Evolutionary conservation across 2,888 invertebrate species (phyloP).

Genomic region (Netelia fuscicornis): DNA sequence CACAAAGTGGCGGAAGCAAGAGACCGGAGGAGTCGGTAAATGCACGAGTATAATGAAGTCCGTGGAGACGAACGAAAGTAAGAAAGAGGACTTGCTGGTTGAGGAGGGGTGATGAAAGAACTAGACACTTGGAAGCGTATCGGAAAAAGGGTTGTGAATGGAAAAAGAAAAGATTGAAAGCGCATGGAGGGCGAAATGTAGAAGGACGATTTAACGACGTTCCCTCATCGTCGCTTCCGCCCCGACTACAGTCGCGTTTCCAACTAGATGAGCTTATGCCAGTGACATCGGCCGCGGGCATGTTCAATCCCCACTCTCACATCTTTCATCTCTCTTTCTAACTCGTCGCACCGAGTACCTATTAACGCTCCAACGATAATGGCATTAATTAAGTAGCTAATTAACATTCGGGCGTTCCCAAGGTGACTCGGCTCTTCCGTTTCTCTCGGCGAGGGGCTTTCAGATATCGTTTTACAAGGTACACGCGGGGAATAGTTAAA

Average conservation of each 20-base stretch:
- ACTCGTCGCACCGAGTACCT: constrained; percentile 9
- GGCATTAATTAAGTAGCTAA: constrained; percentile 83
- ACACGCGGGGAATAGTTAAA: constrained; percentile 28
- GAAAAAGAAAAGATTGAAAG: constrained; percentile 37
- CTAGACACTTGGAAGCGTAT: neutral
- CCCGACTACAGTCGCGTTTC: neutral
- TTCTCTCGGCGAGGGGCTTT: constrained; percentile 36
- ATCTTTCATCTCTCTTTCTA: neutral
- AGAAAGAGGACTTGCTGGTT: neutral
- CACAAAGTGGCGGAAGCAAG: constrained; percentile 5
- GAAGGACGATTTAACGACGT: constrained; percentile 53
- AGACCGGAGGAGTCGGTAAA: constrained; percentile 27
- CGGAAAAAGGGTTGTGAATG: constrained; percentile 24
- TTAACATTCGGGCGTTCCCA: constrained; percentile 76
- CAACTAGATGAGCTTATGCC: constrained; percentile 17
- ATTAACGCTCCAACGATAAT: constrained; percentile 73
- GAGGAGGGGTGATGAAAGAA: neutral
- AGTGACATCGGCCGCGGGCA: constrained; percentile 21
- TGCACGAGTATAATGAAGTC: constrained; percentile 47
- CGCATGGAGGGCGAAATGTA: constrained; percentile 15
- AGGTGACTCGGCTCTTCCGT: constrained; percentile 54
- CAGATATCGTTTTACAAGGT: constrained; percentile 77
- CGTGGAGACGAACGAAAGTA: constrained; percentile 10
- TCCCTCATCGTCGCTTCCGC: neutral
- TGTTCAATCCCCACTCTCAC: constrained; percentile 8